These are phyloP conservation scores for Setophaga coronata DNA, from an alignment of 2,113 vertebrate species.

Conservation along the genomic window DNA sequence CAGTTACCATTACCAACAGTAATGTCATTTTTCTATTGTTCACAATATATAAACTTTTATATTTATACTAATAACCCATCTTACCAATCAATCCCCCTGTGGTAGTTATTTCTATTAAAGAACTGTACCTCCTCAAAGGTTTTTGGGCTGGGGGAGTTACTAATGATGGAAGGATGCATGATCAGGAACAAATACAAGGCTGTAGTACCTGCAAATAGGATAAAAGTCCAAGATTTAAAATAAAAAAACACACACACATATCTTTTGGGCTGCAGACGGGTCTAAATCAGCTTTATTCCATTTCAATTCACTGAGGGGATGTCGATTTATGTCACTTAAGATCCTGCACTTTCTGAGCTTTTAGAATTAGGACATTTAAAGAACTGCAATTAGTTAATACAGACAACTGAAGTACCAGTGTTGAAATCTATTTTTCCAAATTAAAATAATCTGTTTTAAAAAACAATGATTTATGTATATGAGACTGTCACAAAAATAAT, in stretches of 20 bases:
- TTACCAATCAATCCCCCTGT: conserved; percentile 99
- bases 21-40: conserved; percentile 62
- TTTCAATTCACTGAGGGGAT: not conserved
- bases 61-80: conserved; percentile 82
- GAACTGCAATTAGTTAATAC: not conserved
- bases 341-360: not conserved
- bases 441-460: not conserved
- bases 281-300: not conserved
- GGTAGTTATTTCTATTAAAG: conserved; percentile 99
- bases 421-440: not conserved
- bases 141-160: conserved; percentile 96
- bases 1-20: conserved; percentile 42
- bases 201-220: conserved; percentile 88
- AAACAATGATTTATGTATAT: not conserved
- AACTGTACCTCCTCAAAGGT: conserved; percentile 99
- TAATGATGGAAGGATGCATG: conserved; percentile 97
- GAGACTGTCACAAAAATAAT: not conserved
- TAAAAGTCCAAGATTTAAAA: conserved; percentile 55
- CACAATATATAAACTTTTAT: conserved; percentile 73
- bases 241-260: not conserved
- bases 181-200: conserved; percentile 97
- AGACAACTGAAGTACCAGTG: not conserved
- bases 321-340: not conserved
- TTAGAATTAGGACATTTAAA: not conserved
- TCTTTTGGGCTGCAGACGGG: not conserved